These are phyloP conservation scores for Ancistrus triradiatus DNA, from an alignment of 2,113 vertebrate genomes.

Conservation along the genomic window DNA sequence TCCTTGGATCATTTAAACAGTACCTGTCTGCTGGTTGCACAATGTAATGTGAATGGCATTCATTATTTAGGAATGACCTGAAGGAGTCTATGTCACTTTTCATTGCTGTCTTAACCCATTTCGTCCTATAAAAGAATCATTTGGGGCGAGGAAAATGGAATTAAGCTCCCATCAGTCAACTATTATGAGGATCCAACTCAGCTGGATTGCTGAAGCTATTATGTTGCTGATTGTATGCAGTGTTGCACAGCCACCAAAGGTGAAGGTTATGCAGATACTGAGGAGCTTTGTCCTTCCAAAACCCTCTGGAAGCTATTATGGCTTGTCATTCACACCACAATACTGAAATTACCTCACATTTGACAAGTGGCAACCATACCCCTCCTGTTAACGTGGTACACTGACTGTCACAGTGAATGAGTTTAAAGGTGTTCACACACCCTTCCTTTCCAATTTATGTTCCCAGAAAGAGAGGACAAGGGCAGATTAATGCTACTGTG, in stretches of 20 bases:
- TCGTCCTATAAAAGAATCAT: conserved; percentile 49
- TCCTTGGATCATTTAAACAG: conserved; percentile 14
- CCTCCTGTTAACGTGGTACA: no score
- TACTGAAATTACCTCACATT: no score
- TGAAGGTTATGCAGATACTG: conserved; percentile 47
- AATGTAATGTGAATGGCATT: conserved; percentile 20
- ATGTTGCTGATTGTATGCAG: conserved; percentile 24
- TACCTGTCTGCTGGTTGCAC: conserved; percentile 17
- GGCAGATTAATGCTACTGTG: not conserved
- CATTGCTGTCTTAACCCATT: conserved; percentile 40
- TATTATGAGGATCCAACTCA: conserved; percentile 17
- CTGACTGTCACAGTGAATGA: not conserved
- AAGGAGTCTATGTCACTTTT: conserved; percentile 29
- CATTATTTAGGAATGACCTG: conserved; percentile 11
- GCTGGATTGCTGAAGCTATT: conserved; percentile 38
- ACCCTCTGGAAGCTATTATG: conserved; percentile 7
- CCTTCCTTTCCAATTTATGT: not conserved
- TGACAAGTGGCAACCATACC: no score
- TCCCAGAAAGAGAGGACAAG: conserved; percentile 3
- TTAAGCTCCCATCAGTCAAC: conserved; percentile 48
- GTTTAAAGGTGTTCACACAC: conserved; percentile 1
- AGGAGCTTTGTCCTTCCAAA: conserved; percentile 19
- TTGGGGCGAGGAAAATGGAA: conserved; percentile 50
- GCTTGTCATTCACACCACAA: not conserved
- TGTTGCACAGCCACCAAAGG: conserved; percentile 6